Percentiles rank a stretch among this genome's conserved stretches.
phyloP scores from a whole-genome alignment of 2,797 vertebrate genomes.

The Sparidentex hasta region DNA sequence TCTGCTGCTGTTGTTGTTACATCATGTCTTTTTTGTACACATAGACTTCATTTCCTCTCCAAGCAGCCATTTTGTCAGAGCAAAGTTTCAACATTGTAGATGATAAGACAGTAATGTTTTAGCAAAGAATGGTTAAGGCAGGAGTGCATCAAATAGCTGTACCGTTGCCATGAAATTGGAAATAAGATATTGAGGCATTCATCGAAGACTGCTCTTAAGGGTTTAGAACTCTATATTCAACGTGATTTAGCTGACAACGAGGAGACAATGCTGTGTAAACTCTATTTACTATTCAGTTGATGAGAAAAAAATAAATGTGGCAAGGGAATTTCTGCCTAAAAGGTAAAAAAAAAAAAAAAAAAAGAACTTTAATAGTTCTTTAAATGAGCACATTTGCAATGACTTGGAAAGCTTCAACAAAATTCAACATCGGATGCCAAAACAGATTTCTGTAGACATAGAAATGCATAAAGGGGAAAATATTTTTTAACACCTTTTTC shows the following conservation, averaged over 20 bases:
- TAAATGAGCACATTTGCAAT: not conserved
- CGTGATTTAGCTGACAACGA: not conserved
- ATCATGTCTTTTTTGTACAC: constrained; percentile 65
- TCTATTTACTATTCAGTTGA: not conserved
- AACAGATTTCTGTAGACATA: not conserved
- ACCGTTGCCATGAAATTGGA: not conserved
- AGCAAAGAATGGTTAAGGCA: not conserved
- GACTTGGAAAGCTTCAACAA: not conserved
- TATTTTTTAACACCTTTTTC: constrained; percentile 18
- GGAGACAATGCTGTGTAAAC: not conserved
- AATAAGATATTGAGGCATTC: not conserved
- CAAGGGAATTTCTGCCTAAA: not conserved
- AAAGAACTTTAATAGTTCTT: not conserved
- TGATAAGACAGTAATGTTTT: not conserved
- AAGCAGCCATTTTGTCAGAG: constrained; percentile 58
- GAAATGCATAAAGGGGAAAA: not conserved
- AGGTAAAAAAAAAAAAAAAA: no score
- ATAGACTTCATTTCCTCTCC: constrained; percentile 57
- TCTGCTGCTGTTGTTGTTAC: constrained; percentile 81
- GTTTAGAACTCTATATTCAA: not conserved
- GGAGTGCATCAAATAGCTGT: not conserved
- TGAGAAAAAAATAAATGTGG: not conserved
- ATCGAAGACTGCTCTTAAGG: not conserved
- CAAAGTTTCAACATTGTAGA: constrained; percentile 13
- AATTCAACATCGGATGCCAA: constrained; percentile 6